phyloP scores from a whole-genome alignment of 2,113 vertebrate genomes.

The Boulengeromyrus knoepffleri region DNA sequence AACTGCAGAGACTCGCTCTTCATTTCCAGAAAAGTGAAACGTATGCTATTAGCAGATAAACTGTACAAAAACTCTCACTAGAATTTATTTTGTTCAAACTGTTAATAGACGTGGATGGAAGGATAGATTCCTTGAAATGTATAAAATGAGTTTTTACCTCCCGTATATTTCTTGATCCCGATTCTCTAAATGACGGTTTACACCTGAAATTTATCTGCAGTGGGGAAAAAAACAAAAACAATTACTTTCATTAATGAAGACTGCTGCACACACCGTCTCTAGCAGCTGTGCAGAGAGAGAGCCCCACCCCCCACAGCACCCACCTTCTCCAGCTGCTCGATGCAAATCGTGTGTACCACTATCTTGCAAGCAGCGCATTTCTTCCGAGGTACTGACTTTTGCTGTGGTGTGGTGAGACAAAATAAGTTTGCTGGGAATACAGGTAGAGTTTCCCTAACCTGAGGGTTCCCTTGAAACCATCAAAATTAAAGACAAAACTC shows the following conservation, averaged over 20 bases:
- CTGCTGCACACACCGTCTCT: not conserved
- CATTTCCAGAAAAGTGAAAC: not conserved
- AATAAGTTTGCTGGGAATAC: not conserved
- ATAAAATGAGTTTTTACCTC: slow-evolving; percentile 60
- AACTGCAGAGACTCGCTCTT: not conserved
- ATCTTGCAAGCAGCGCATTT: slow-evolving; percentile 95
- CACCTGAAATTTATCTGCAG: slow-evolving; percentile 91
- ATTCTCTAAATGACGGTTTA: slow-evolving; percentile 91
- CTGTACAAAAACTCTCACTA: not conserved
- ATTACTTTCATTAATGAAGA: not conserved
- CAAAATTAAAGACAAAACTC: not conserved
- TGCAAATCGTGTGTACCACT: slow-evolving; percentile 81
- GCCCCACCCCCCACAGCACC: not conserved
- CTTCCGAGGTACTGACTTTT: slow-evolving; percentile 81
- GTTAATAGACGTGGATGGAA: not conserved
- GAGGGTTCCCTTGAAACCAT: not conserved
- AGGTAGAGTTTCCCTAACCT: not conserved
- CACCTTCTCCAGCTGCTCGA: slow-evolving; percentile 89
- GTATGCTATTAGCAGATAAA: not conserved
- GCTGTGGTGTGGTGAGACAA: slow-evolving; percentile 50
- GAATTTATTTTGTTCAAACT: not conserved
- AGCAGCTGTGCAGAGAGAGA: not conserved
- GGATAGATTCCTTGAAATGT: not conserved
- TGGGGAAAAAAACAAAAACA: slow-evolving; percentile 22
- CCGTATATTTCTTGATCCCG: slow-evolving; percentile 77